Evolutionary conservation across 2,113 vertebrate genomes (phyloP).

Genomic region (Siniperca knerii): DNA sequence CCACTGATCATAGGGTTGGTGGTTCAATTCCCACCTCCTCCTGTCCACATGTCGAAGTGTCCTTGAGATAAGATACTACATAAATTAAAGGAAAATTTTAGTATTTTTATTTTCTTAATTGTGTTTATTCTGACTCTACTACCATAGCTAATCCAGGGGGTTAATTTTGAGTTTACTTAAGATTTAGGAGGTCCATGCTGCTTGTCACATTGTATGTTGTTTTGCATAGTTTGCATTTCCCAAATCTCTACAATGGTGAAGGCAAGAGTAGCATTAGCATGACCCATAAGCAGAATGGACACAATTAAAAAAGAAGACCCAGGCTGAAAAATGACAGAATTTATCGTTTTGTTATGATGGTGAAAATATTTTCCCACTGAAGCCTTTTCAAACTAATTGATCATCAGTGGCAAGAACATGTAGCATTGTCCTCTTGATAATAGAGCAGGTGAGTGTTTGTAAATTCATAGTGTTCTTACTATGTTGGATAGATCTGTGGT

Average conservation of each 20-base stretch:
- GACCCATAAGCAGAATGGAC: neutral
- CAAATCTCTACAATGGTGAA: neutral
- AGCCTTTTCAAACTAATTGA: neutral
- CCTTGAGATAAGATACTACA: too few relatives aligned
- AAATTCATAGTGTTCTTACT: neutral
- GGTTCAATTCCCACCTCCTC: too few relatives aligned
- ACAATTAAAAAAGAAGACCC: neutral
- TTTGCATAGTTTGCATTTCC: neutral
- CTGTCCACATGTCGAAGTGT: too few relatives aligned
- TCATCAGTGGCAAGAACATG: neutral
- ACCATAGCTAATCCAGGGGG: neutral
- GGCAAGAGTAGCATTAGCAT: neutral
- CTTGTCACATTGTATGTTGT: neutral
- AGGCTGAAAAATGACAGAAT: neutral
- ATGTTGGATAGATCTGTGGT: slow-evolving; percentile 2
- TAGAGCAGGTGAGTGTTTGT: neutral
- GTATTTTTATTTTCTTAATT: neutral
- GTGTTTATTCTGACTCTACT: neutral
- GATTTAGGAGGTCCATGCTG: neutral
- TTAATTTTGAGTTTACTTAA: neutral
- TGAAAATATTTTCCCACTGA: neutral
- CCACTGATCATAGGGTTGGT: too few relatives aligned
- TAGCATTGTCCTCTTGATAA: slow-evolving; percentile 4
- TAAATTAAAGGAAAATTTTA: neutral
- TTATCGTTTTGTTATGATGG: neutral